Conservation (phyloP, 2,113 vertebrate genomes). For the Xerus inauris region DNA sequence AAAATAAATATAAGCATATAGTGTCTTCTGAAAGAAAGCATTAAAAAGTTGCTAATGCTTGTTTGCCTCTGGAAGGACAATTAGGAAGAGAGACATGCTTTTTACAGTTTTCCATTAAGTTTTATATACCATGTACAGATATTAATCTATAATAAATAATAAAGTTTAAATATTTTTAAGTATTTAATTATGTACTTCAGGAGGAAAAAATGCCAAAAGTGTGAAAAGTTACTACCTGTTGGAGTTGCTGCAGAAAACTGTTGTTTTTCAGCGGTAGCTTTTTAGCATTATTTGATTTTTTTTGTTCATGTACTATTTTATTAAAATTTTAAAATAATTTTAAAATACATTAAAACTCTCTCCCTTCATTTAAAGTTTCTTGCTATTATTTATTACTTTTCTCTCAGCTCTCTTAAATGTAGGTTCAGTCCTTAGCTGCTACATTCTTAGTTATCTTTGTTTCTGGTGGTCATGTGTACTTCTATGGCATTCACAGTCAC, state of each 20-base stretch:
- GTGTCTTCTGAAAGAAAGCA: neutral
- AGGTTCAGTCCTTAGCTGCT: neutral
- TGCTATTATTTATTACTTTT: neutral
- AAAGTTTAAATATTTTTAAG: neutral
- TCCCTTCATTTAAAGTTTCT: neutral
- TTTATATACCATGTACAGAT: neutral
- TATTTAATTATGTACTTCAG: neutral
- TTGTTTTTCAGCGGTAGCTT: neutral
- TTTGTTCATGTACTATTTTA: neutral
- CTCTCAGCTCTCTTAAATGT: neutral
- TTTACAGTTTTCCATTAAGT: neutral
- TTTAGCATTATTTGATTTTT: neutral
- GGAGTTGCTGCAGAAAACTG: neutral
- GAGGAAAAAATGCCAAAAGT: neutral
- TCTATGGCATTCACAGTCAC: neutral
- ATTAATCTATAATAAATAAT: neutral
- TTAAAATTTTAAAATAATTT: neutral
- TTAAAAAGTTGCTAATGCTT: neutral
- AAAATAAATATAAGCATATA: neutral
- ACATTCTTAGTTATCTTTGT: neutral
- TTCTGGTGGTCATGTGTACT: accelerated
- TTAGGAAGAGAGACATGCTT: neutral
- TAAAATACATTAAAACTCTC: neutral
- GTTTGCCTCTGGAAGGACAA: neutral
- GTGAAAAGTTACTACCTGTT: neutral